Base-by-base conservation (phyloP, 2,888 invertebrate species). In the Alcis repandata region DNA sequence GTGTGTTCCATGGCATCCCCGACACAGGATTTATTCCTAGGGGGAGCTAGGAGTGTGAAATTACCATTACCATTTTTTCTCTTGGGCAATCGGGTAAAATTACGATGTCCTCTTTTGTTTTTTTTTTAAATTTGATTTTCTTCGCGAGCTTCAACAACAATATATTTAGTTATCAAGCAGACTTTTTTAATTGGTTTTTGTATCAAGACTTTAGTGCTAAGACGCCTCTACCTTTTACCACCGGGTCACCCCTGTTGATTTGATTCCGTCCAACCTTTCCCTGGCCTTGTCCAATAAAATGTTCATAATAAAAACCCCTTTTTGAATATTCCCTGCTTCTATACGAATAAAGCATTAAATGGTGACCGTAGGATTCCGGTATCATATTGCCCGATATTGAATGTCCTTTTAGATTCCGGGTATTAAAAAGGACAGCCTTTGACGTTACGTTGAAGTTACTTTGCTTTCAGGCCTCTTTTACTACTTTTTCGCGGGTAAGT, bases 301-400 rank as follows among this genome's bases (percentile, higher is more conserved):
- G 67, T 68, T 67, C 62, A 66, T 65, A 59, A 68, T 67, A 69
- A 69, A 69, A 73, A 69, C 69, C 59, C 74, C 68, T 72, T 70
- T 74, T 68, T 65, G 72, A 73, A 76, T 73, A 74, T 74, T 71
- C 67, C 68, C 63, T 67, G 57, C 71, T 69, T 68, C 67, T 63
- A 40, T n/a, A 67, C 60, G 41, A 63, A 73, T 73, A 72, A 74
- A 74, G 54, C 66, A 74, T 68, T 71, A 69, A 70, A 67, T 60
- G 65, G 69, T 41, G 60, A 62, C 66, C 59, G 22, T 52, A 20
- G 33, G 45, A 56, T 56, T 45, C 36, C 32, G 17, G 59, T 33
- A 43, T 45, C 56, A 45, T 56, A 33, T 46, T 56, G 54, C 53
- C 20, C n/a, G 1, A 43, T 43, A 43, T 43, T 43, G 45, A 54